Conservation (phyloP, 1,140 invertebrate species). For the Anoplophora glabripennis region DNA sequence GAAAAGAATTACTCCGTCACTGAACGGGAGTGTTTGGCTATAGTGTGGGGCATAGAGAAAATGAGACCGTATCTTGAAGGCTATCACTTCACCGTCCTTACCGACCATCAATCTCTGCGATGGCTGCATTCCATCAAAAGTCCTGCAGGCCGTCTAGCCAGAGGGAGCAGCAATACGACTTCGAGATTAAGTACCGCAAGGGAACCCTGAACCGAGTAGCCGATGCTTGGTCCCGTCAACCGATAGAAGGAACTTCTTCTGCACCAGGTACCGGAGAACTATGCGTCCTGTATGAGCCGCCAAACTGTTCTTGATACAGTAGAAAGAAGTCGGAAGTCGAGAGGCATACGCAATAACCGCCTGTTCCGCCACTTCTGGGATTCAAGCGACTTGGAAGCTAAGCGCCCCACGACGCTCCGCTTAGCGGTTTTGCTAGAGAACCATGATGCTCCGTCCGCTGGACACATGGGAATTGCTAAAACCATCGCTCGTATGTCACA, state of each 20-base stretch:
- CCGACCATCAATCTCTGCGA: too few relatives aligned
- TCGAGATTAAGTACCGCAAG: constrained; percentile 19
- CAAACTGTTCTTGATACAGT: constrained; percentile 1
- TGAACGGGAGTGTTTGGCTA: constrained; percentile 22
- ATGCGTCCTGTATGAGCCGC: background rate
- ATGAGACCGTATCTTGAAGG: constrained; percentile 48
- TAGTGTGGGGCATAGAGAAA: constrained; percentile 49
- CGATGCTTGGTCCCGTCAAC: constrained; percentile 6
- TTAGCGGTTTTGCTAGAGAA: constrained; percentile 23
- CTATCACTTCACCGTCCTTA: constrained; percentile 13
- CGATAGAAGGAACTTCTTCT: background rate
- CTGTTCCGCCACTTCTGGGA: constrained; percentile 32
- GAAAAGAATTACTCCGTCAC: constrained; percentile 32
- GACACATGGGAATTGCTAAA: too few relatives aligned
- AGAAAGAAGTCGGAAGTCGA: background rate
- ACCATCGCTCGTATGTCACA: constrained; percentile 19
- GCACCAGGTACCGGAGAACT: background rate
- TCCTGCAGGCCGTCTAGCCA: constrained; percentile 11
- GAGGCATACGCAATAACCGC: constrained; percentile 28
- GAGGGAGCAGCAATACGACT: constrained; percentile 50
- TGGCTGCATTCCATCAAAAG: too few relatives aligned
- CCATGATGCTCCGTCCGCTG: constrained; percentile 25
- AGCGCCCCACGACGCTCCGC: constrained; percentile 22
- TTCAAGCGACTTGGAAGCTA: constrained; percentile 20
- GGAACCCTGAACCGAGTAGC: constrained; percentile 3